Evolutionary conservation across 2,888 invertebrate species (phyloP), one percentile per base, ranked within the genome.

Genomic region (Cephus sareptanus): DNA sequence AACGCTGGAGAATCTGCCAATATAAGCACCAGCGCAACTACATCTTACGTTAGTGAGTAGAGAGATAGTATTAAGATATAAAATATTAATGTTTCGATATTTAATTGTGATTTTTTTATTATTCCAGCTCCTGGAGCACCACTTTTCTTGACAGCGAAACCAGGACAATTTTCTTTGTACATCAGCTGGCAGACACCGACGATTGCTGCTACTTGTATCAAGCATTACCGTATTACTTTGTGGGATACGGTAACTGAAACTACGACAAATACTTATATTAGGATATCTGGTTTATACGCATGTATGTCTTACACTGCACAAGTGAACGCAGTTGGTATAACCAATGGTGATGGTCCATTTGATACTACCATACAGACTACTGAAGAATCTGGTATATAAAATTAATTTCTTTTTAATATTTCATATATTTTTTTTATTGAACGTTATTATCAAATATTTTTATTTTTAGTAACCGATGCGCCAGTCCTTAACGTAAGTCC

Each of bases 111-210:
- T 31, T 37, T 6, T 9, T 15, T 56, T 23, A 56, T 69, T 34
- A 78, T 70, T 34, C 34, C 70, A 89, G 89, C 78, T 80, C 86
- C 86, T 34, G 84, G 85, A 4, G 34, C 71, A 76, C 88, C 87
- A 34, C 37, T 33, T 11, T 12, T 75, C 6, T 75, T 84, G 4
- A 70, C 31, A n/a, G 79, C 83, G 35, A 73, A 13, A 75, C 71
- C 87, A 4, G 83, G 81, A 34, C 80, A 85, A 75, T 81, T 80
- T 74, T 79, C 79, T 1, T 76, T 79, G 68, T 13, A n/a, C 4
- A 77, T 90, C 30, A 71, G 77, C 9, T 90, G 90, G 90, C 40
- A 83, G 12, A 77, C 83, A 15, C 89, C 90, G 11, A 34, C 75
- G 34, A 73, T 73, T 2, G 89, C 84, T n/a, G 77, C 79, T 33